Percentiles rank a stretch among this genome's conserved stretches.
Evolutionary conservation across 2,113 vertebrate species (phyloP).

Genomic region (Galeopterus variegatus): DNA sequence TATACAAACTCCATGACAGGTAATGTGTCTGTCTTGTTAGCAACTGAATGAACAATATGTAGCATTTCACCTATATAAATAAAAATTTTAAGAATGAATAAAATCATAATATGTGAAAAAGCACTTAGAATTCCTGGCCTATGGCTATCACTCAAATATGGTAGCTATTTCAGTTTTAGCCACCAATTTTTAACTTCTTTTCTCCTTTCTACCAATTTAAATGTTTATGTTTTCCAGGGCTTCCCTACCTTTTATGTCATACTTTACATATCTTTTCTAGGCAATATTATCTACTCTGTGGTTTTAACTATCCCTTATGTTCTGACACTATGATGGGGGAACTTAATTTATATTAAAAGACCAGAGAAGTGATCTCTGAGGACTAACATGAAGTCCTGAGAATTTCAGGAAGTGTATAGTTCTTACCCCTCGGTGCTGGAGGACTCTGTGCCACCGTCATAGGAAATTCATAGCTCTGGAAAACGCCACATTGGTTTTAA

Average conservation of each 20-base stretch:
- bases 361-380: neutral
- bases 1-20: neutral
- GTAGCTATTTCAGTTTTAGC: neutral
- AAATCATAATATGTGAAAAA: constrained; percentile 1
- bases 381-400: neutral
- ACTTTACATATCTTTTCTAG: neutral
- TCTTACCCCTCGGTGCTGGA: neutral
- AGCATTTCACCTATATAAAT: neutral
- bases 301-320: neutral
- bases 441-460: neutral
- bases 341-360: neutral
- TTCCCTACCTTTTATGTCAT: neutral
- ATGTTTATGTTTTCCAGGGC: neutral
- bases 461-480: neutral
- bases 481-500: neutral
- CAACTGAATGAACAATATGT: neutral
- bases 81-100: neutral
- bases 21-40: neutral
- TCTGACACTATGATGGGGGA: neutral
- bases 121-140: neutral
- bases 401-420: neutral
- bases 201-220: neutral
- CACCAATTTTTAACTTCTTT: neutral
- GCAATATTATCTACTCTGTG: neutral
- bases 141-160: neutral